Percentiles rank a stretch among this genome's conserved stretches.
phyloP scores from a whole-genome alignment of 2,888 invertebrate species.

The Diabrotica balteata region DNA sequence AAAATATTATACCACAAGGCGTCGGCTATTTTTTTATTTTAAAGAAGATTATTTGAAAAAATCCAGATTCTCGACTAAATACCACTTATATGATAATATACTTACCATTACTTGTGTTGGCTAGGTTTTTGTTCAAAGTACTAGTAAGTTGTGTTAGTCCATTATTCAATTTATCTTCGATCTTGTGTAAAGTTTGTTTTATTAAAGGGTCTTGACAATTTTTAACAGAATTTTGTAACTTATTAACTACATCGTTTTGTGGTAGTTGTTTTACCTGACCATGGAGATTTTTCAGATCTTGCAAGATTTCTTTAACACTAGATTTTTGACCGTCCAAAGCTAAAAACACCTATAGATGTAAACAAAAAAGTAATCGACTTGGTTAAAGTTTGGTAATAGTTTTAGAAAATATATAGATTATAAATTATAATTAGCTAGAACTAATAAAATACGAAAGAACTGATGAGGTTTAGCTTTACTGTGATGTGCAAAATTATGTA shows the following conservation, averaged over 20 bases:
- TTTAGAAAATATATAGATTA: neutral
- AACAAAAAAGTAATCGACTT: too few species aligned
- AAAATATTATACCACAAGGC: too few species aligned
- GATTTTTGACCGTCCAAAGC: constrained; percentile 52
- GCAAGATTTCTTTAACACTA: constrained; percentile 46
- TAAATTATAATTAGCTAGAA: too few species aligned
- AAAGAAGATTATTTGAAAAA: too few species aligned
- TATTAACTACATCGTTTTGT: constrained; percentile 63
- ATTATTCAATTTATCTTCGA: constrained; percentile 41
- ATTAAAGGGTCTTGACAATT: neutral
- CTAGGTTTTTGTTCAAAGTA: constrained; percentile 65
- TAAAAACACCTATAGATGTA: constrained; percentile 23
- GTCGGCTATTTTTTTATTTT: too few species aligned
- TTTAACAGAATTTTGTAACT: constrained; percentile 53
- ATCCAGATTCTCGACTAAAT: too few species aligned
- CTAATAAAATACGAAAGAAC: too few species aligned
- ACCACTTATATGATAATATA: neutral
- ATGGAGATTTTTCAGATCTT: constrained; percentile 49
- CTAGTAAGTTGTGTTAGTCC: constrained; percentile 63
- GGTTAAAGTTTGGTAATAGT: constrained; percentile 21
- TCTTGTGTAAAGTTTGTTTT: neutral
- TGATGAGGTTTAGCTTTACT: too few species aligned
- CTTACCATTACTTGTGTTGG: constrained; percentile 49
- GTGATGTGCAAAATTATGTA: too few species aligned
- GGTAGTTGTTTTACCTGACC: constrained; percentile 58